phyloP scores from a whole-genome alignment of 2,797 vertebrate genomes.

The Anguilla pacifica region DNA sequence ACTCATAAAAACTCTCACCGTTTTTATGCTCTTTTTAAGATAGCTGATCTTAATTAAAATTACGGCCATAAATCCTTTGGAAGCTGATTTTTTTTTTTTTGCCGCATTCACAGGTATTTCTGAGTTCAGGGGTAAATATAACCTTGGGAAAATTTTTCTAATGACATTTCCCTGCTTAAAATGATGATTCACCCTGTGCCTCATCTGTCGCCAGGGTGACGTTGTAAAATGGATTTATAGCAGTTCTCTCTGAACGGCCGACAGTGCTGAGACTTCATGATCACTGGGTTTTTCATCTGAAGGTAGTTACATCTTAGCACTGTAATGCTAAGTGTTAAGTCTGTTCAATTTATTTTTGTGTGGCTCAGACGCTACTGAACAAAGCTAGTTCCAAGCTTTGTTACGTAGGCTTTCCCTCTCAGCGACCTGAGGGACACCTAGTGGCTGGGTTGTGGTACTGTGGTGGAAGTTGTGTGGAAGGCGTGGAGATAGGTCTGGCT shows the following conservation, averaged over 20 bases:
- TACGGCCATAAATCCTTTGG: not conserved
- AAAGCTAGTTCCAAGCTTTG: not conserved
- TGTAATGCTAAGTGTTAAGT: not conserved
- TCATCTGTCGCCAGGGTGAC: not conserved
- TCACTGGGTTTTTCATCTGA: not conserved
- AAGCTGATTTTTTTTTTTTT: not conserved
- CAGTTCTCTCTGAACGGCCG: not conserved
- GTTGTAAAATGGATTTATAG: not conserved
- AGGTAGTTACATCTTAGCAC: not conserved
- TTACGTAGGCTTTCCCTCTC: not conserved
- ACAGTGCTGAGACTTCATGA: not conserved
- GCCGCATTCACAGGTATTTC: not conserved
- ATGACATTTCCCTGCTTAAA: not conserved
- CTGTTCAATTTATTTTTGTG: not conserved
- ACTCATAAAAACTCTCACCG: not conserved
- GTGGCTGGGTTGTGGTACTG: constrained; percentile 41
- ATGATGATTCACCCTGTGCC: not conserved
- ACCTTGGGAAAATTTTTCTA: not conserved
- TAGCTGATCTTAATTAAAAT: constrained; percentile 2
- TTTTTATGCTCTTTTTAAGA: not conserved
- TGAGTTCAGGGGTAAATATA: not conserved
- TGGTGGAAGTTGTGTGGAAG: not conserved
- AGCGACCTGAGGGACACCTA: constrained; percentile 47
- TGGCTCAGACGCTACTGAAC: not conserved
- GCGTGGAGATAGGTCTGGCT: no score